Evolutionary conservation across 2,797 vertebrate species (phyloP), one percentile per base, ranked within the genome.

Genomic region (Synanceia verrucosa): DNA sequence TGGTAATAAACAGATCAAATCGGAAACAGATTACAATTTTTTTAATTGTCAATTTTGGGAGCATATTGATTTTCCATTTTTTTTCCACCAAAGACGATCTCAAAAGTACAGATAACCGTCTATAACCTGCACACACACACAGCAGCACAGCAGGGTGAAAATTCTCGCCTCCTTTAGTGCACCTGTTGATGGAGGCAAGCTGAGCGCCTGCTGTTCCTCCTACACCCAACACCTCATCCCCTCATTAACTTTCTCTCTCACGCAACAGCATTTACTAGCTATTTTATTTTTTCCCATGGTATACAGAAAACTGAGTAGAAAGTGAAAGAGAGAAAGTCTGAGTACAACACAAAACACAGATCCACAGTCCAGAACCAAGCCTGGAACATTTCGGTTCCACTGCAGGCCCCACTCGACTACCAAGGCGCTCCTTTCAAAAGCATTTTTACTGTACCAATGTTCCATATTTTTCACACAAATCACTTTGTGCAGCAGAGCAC

Each of bases 101-200:
- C 29, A 19, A 24, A 57, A 16, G 14, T 43, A 52, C 14, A 24
- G 18, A 70, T 6, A 43, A 47, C 34, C 18, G 1, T 16, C 4
- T 26, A 8, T 43, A 16, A 65, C 1, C 1, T 1, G 12, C 26
- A 37, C 57, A 75, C 44, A 65, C 44, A 50, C n/a, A 37, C 33
- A 56, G 21, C 14, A 39, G 31, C 65, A 12, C 74, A 81, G 84
- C 76, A 48, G 79, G 78, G 39, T 60, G 65, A 55, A 53, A 23
- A 62, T 66, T 83, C 72, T 79, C 62, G 0, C 72, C 67, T 78
- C 67, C 72, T 43, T 41, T 75, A 6, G 24, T 64, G 70, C 86
- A 87, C 81, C 88, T 92, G 88, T 73, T 85, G 81, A 75, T 73
- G 65, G 76, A 65, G 62, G 47, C 71, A 59, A 36, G 71, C 70